phyloP scores from a whole-genome alignment of 2,797 vertebrate species.

The Semotilus atromaculatus region DNA sequence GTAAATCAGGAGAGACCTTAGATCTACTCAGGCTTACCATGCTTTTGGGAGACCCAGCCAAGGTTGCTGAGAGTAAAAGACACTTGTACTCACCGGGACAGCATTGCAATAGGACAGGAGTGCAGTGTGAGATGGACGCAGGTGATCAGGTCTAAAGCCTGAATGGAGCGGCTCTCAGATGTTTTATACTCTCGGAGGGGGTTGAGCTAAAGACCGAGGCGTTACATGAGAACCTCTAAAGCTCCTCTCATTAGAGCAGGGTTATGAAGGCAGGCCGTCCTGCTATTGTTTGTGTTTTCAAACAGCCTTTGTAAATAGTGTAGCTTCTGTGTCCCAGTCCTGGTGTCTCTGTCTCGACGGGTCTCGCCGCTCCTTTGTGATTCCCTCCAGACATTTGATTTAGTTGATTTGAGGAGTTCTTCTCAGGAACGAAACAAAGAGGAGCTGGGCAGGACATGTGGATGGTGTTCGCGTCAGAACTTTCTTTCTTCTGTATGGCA shows the following conservation, averaged over 20 bases:
- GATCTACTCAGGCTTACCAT: background rate
- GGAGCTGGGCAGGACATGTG: conserved; percentile 27
- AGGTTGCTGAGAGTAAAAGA: background rate
- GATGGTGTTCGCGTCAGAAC: background rate
- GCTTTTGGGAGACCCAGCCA: background rate
- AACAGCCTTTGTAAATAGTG: conserved; percentile 51
- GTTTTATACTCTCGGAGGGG: conserved; percentile 65
- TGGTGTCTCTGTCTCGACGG: conserved; percentile 7
- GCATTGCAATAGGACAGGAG: conserved; percentile 53
- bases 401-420: background rate
- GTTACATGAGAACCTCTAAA: conserved; percentile 55
- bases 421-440: background rate
- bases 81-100: conserved; percentile 60
- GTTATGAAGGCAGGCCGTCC: conserved; percentile 55
- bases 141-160: conserved; percentile 60
- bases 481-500: background rate
- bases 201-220: conserved; percentile 55
- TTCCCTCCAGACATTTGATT: background rate
- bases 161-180: conserved; percentile 42
- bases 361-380: background rate
- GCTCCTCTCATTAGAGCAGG: conserved; percentile 66
- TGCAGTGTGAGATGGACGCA: conserved; percentile 38
- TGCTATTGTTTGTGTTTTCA: conserved; percentile 61
- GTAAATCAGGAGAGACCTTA: background rate
- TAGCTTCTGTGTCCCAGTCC: conserved; percentile 17